Conservation (phyloP, 2,888 invertebrate genomes). For the Antheraea yamamai region DNA sequence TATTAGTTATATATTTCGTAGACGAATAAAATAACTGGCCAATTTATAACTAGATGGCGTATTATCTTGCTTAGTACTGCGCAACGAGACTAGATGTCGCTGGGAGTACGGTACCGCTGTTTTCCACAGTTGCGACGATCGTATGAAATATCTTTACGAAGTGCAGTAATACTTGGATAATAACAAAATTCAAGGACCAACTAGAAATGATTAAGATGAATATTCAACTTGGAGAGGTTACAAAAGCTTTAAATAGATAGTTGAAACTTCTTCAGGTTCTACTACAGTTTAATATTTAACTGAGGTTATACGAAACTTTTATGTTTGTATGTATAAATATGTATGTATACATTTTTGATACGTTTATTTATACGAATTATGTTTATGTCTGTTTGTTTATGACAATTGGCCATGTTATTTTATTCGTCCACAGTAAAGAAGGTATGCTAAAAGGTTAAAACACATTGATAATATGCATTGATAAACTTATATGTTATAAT, state of each 20-base stretch:
- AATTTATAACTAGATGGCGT: neutral
- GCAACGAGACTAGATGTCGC: neutral
- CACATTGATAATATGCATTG: conserved; percentile 14
- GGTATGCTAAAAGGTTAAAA: neutral
- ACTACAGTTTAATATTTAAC: neutral
- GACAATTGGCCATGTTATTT: neutral
- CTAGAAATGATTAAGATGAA: too few relatives aligned
- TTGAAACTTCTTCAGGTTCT: too few relatives aligned
- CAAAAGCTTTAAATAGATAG: too few relatives aligned
- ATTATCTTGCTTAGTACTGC: neutral
- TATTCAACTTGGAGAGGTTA: too few relatives aligned
- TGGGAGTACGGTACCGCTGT: neutral
- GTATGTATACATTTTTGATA: too few relatives aligned
- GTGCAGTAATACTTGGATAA: too few relatives aligned
- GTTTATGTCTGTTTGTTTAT: neutral
- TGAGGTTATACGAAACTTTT: neutral
- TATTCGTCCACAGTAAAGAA: neutral
- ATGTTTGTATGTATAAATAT: too few relatives aligned
- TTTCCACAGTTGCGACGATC: too few relatives aligned
- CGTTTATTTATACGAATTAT: neutral
- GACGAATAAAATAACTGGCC: neutral
- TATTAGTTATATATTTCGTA: neutral
- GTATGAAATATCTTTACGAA: too few relatives aligned
- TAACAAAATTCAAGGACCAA: too few relatives aligned
- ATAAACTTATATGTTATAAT: neutral